phyloP scores from a whole-genome alignment of 2,113 vertebrate genomes.

The Ellobius talpinus region DNA sequence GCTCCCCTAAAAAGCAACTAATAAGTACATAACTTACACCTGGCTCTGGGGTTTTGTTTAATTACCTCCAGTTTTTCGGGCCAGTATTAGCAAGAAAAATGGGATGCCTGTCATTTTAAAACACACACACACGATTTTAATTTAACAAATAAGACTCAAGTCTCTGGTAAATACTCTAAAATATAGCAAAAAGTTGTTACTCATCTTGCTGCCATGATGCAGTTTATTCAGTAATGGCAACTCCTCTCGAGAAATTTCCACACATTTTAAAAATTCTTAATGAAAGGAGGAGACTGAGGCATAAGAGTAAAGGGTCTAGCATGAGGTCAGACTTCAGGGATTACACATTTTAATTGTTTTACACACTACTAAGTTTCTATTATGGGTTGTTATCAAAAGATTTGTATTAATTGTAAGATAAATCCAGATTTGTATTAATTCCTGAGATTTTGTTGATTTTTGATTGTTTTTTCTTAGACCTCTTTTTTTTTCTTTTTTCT shows the following conservation, averaged over 20 bases:
- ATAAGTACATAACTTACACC: neutral
- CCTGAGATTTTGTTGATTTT: no score
- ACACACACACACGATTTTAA: neutral
- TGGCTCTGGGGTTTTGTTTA: neutral
- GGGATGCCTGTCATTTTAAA: neutral
- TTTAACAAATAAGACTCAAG: neutral
- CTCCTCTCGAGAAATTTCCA: neutral
- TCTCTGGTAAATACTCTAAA: neutral
- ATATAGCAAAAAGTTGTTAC: neutral
- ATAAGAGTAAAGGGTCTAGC: neutral
- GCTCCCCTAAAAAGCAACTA: neutral
- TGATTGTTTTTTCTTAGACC: no score
- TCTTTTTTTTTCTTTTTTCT: no score
- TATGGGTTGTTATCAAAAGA: no score
- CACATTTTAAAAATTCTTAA: neutral
- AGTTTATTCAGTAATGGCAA: neutral
- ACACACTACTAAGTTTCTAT: no score
- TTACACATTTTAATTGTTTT: neutral
- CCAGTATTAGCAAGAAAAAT: neutral
- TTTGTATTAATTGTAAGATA: no score
- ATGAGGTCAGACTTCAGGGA: neutral
- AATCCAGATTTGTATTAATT: no score
- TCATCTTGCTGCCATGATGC: neutral
- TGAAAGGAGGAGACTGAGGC: neutral
- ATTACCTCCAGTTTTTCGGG: neutral